A percentile compares a stretch with the other conserved stretches of the same genome.
Evolutionary conservation across 2,797 vertebrate species (phyloP).

Genomic region (Rhincodon typus): DNA sequence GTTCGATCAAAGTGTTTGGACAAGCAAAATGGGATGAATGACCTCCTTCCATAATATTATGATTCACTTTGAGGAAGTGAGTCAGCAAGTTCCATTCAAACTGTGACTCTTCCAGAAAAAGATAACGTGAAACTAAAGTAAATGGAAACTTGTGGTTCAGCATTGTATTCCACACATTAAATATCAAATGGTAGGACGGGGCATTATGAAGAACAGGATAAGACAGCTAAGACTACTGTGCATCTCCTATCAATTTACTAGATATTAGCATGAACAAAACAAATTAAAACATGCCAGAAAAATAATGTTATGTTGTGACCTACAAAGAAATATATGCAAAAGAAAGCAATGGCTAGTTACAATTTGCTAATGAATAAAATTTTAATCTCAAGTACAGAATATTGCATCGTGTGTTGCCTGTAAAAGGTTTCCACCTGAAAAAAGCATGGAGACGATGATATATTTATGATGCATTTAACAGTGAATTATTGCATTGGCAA

Average conservation of each 20-base stretch:
- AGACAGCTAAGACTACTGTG: neutral
- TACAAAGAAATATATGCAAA: neutral
- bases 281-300: neutral
- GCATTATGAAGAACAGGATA: neutral
- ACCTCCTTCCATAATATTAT: neutral
- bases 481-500: neutral
- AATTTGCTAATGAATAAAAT: neutral
- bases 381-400: neutral
- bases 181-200: neutral
- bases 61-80: neutral
- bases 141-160: neutral
- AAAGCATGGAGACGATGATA: neutral
- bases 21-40: neutral
- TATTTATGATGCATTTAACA: neutral
- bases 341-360: neutral
- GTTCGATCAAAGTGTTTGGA: neutral
- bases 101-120: neutral
- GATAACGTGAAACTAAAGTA: neutral
- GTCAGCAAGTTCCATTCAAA: neutral
- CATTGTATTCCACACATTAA: neutral
- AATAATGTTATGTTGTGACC: no score
- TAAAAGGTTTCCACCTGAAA: neutral
- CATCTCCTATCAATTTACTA: neutral
- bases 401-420: neutral
- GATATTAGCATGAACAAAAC: neutral